Evolutionary conservation across 2,113 vertebrate species (phyloP).

Genomic region (Hoplias malabaricus): DNA sequence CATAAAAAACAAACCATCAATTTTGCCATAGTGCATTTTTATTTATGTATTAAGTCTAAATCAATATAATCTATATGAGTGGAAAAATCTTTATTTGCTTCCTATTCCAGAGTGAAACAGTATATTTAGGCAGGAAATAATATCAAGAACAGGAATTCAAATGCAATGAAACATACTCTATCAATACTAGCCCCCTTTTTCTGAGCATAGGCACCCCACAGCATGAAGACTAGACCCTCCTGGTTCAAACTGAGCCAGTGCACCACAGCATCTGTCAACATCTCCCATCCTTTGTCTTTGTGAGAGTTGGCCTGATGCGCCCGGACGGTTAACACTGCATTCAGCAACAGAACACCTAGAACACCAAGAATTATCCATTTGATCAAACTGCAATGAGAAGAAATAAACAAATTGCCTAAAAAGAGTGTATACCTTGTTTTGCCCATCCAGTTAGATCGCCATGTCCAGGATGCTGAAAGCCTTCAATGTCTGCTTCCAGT

Average conservation of each 20-base stretch:
- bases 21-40: too few species aligned
- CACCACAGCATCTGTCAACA: slow-evolving; percentile 87
- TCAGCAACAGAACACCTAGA: slow-evolving; percentile 92
- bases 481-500: slow-evolving; percentile 83
- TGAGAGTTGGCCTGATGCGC: slow-evolving; percentile 93
- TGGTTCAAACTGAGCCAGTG: slow-evolving; percentile 85
- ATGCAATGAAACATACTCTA: slow-evolving; percentile 75
- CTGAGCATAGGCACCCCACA: slow-evolving; percentile 96
- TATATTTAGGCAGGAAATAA: too few species aligned
- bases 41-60: too few species aligned
- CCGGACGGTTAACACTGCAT: slow-evolving; percentile 90
- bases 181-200: slow-evolving; percentile 89
- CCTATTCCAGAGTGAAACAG: too few species aligned
- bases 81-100: too few species aligned
- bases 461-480: slow-evolving; percentile 86
- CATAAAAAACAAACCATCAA: slow-evolving; percentile 64
- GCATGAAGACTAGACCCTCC: slow-evolving; percentile 87
- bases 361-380: not conserved
- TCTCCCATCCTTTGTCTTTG: slow-evolving; percentile 91
- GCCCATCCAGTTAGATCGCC: slow-evolving; percentile 94
- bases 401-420: slow-evolving; percentile 47
- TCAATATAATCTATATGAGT: too few species aligned
- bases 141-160: too few species aligned
- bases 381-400: not conserved
- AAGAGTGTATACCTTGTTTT: slow-evolving; percentile 82